phyloP scores from a whole-genome alignment of 2,888 invertebrate species.

The Tortrix viridana region DNA sequence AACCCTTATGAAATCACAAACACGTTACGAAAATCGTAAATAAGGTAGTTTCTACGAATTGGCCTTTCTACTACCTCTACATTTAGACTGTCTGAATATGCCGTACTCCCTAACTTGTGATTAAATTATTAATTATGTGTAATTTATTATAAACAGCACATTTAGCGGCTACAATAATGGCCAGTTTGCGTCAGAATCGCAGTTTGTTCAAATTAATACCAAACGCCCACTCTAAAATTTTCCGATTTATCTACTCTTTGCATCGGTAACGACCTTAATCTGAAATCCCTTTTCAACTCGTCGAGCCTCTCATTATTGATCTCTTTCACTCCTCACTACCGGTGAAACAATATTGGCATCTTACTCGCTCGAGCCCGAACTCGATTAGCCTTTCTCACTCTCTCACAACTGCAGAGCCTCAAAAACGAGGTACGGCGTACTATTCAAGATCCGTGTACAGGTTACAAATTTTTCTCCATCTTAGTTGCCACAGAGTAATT shows the following conservation, averaged over 20 bases:
- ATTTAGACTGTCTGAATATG: too few relatives aligned
- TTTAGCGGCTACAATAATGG: background rate
- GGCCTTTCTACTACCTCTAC: too few relatives aligned
- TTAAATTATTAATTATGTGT: too few relatives aligned
- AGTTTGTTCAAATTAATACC: background rate
- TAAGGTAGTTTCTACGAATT: too few relatives aligned
- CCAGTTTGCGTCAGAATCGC: conserved; percentile 14
- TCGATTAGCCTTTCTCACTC: conserved; percentile 58
- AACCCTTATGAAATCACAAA: too few relatives aligned
- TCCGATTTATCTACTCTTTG: conserved; percentile 71
- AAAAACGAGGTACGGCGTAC: conserved; percentile 79
- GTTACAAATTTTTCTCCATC: conserved; percentile 72
- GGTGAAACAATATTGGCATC: conserved; percentile 77
- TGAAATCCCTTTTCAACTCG: conserved; percentile 85
- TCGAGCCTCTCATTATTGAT: conserved; percentile 84
- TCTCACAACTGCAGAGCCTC: conserved; percentile 82
- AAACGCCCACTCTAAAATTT: conserved; percentile 55
- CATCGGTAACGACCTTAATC: conserved; percentile 83
- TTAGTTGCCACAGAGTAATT: conserved; percentile 63
- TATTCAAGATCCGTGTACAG: conserved; percentile 56
- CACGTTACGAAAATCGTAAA: too few relatives aligned
- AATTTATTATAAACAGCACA: too few relatives aligned
- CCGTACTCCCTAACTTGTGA: too few relatives aligned
- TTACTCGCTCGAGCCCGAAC: conserved; percentile 50
- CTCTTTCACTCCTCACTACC: conserved; percentile 85